These are phyloP conservation scores for Apodemia hepburni DNA, from an alignment of 2,888 invertebrate genomes.

Conservation along the genomic window DNA sequence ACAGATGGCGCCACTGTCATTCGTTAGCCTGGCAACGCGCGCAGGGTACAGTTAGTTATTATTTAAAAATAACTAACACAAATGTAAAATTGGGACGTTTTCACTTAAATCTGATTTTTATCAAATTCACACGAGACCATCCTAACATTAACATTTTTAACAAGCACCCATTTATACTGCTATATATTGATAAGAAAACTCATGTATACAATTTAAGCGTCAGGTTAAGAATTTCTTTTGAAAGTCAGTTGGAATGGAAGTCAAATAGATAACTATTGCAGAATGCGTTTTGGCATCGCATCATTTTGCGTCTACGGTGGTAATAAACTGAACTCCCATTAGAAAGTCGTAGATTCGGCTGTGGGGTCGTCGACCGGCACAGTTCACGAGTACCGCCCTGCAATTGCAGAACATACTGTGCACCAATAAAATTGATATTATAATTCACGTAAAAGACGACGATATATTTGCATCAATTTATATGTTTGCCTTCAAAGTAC, in stretches of 20 bases:
- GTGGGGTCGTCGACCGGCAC: conserved; percentile 59
- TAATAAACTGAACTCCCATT: conserved; percentile 60
- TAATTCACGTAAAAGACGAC: conserved; percentile 31
- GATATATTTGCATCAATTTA: conserved; percentile 27
- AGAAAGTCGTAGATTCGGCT: conserved; percentile 71
- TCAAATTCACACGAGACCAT: no score
- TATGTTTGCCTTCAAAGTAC: conserved; percentile 11
- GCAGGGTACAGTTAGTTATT: no score
- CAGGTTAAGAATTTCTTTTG: background rate
- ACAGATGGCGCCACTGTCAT: no score
- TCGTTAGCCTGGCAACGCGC: no score
- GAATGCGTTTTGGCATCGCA: conserved; percentile 43
- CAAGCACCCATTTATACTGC: no score
- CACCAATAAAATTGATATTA: conserved; percentile 41
- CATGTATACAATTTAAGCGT: no score
- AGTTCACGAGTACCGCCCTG: conserved; percentile 55
- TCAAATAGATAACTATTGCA: background rate
- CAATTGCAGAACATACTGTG: conserved; percentile 48
- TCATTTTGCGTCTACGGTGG: conserved; percentile 48
- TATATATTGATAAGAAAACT: no score
- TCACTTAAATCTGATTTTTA: no score
- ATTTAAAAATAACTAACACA: no score
- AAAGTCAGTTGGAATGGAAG: background rate
- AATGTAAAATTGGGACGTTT: no score
- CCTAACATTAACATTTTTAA: no score